A percentile compares a stretch with the other conserved stretches of the same genome.
These are phyloP conservation scores for Adelphocoris suturalis DNA, from an alignment of 2,888 invertebrate species.

Conservation along the genomic window DNA sequence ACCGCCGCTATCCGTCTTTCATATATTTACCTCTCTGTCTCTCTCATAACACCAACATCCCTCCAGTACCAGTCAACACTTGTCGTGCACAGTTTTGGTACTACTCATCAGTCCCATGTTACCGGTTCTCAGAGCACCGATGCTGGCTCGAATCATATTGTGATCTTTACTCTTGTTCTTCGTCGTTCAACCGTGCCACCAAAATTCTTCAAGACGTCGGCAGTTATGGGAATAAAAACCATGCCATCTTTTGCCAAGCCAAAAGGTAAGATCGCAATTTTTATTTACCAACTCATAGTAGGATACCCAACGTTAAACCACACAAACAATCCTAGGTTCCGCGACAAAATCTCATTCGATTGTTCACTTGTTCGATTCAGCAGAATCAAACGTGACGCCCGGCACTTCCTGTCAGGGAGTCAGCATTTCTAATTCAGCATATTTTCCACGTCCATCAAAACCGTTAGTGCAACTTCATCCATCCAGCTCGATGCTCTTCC, in stretches of 20 bases:
- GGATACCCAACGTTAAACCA: no score
- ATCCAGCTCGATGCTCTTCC: slow-evolving; percentile 22
- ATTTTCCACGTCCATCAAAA: slow-evolving; percentile 11
- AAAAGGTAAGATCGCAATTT: slow-evolving; percentile 83
- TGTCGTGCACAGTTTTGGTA: slow-evolving; percentile 10
- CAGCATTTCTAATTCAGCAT: slow-evolving; percentile 27
- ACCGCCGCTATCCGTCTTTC: slow-evolving; percentile 64
- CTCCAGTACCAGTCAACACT: slow-evolving; percentile 1
- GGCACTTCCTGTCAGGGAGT: slow-evolving; percentile 44
- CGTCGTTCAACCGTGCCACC: slow-evolving; percentile 2
- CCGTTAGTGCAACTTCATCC: background rate
- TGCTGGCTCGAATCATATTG: slow-evolving; percentile 13
- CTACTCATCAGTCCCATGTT: background rate
- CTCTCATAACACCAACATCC: background rate
- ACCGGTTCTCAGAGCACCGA: slow-evolving; percentile 9
- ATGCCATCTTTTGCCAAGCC: slow-evolving; percentile 93
- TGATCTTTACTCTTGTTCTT: slow-evolving; percentile 11
- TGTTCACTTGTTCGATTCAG: slow-evolving; percentile 32
- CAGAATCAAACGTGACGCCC: slow-evolving; percentile 38
- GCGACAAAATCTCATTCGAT: background rate
- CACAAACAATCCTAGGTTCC: background rate
- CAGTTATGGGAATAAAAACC: slow-evolving; percentile 92
- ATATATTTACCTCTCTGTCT: slow-evolving; percentile 23
- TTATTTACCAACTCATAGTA: background rate
- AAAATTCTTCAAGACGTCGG: slow-evolving; percentile 61